These are phyloP conservation scores for Caenorhabditis sulstoni DNA, from an alignment of 2,888 invertebrate genomes.

Conservation along the genomic window DNA sequence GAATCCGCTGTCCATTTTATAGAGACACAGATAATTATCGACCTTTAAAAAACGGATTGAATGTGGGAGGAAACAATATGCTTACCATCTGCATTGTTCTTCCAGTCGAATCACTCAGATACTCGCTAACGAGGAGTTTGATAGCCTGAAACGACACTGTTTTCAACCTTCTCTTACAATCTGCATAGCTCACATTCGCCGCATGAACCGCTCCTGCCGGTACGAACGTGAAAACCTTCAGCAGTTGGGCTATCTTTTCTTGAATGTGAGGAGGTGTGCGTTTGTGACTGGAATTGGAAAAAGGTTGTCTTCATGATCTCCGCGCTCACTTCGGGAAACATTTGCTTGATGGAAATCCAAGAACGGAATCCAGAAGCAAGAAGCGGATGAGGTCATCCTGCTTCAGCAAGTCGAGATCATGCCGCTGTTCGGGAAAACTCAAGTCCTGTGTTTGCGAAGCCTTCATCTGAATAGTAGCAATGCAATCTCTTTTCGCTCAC, in stretches of 20 bases:
- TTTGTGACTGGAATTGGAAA: not conserved
- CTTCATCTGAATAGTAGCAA: too few relatives aligned
- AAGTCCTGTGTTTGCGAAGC: too few relatives aligned
- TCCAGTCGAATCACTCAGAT: too few relatives aligned
- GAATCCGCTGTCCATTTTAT: conserved; percentile 7
- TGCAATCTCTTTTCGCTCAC: not conserved
- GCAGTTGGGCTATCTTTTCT: not conserved
- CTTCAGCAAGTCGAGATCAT: too few relatives aligned
- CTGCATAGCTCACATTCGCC: too few relatives aligned
- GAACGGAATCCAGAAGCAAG: not conserved
- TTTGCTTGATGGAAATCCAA: conserved; percentile 6
- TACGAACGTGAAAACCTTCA: not conserved
- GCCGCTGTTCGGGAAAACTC: too few relatives aligned
- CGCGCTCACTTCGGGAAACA: conserved; percentile 7
- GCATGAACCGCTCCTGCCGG: too few relatives aligned
- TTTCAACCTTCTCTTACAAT: too few relatives aligned
- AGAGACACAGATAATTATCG: conserved; percentile 23
- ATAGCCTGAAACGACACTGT: too few relatives aligned
- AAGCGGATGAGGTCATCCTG: not conserved
- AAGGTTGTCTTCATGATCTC: not conserved
- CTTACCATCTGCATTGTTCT: not conserved
- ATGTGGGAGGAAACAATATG: too few relatives aligned
- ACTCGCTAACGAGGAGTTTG: too few relatives aligned
- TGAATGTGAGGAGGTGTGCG: not conserved
- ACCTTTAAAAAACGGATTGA: conserved; percentile 3